Conservation (phyloP, 92 coral and sea anemone species). For the Heliopora coerulea region DNA sequence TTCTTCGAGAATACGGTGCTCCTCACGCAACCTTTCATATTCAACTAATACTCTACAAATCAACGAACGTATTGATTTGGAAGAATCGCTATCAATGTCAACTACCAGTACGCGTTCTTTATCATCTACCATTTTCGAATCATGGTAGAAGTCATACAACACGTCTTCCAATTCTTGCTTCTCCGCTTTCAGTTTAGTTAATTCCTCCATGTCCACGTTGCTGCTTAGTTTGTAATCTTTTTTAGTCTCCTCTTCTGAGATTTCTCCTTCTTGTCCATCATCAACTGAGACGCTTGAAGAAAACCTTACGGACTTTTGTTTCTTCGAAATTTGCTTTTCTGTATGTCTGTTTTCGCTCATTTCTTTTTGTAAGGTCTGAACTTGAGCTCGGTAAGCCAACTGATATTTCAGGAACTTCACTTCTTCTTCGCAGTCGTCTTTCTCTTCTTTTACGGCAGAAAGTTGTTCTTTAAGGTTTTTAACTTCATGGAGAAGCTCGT, state of each 20-base stretch:
- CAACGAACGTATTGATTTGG: constrained; percentile 24
- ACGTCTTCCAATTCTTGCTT: constrained; percentile 53
- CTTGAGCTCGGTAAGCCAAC: constrained; percentile 71
- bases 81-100: constrained; percentile 16
- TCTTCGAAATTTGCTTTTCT: constrained; percentile 2
- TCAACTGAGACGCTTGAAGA: constrained; percentile 33
- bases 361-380: constrained; percentile 52
- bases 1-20: constrained; percentile 71
- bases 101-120: constrained; percentile 12
- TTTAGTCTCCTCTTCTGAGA: constrained; percentile 5
- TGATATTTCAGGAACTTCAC: constrained; percentile 70
- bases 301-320: constrained; percentile 37
- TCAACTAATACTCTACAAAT: constrained; percentile 27
- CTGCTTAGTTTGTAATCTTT: not conserved
- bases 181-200: constrained; percentile 57
- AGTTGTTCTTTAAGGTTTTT: constrained; percentile 18
- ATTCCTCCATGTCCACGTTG: constrained; percentile 63
- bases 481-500: constrained; percentile 30
- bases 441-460: constrained; percentile 60
- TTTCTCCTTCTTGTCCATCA: constrained; percentile 44
- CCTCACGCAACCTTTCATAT: constrained; percentile 57
- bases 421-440: constrained; percentile 67
- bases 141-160: constrained; percentile 36
- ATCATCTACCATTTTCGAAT: constrained; percentile 17
- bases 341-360: constrained; percentile 22